Base-by-base conservation (phyloP, 1,140 invertebrate genomes). In the Brachionus rubens region DNA sequence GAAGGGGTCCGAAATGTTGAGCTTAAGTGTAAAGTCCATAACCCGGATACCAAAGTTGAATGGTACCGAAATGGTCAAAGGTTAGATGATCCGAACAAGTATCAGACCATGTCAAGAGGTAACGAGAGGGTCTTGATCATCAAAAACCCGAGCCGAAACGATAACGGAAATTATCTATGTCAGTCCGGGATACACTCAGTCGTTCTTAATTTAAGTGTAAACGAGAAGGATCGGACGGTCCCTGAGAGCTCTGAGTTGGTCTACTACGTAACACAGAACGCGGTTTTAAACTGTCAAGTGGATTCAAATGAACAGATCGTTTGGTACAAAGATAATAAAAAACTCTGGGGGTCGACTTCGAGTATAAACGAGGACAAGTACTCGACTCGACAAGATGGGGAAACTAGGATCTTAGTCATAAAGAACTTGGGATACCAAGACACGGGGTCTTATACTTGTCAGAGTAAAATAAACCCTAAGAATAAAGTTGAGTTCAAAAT, bases 101-200 rank as follows among this genome's bases (percentile, higher is more conserved):
- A 75, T 30, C 1, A 46, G 7, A 30, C 16, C 1, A n/a, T 75
- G 3, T 19, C 14, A 14, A 3, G 48, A 14, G 28, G 36, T 9
- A 54, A 33, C 12, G 47, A 54, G 30, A 10, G 30, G 21, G 54
- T 75, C 30, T 40, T 75, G 14, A 28, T 54, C 12, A 19, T 75
- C 5, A 52, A 36, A 54, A 59, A 75, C 41, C 47, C 70, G 14
- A 59, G 33, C 4, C 14, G 3, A 26, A 6, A 1, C 7, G 70
- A 75, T 40, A 75, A 59, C 16, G 70, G 70, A 16, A 54, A 59
- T 3, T 75, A 75, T 56, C 19, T 56, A 12, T 75, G 70, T 10
- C 47, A 54, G 3, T 50, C 46, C 50, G 68, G 68, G 1, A 7
- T 3, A 4, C 50, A 50, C 33, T 40, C 30, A 2, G 5, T 72